These are phyloP conservation scores for Adoxophyes honmai DNA, from an alignment of 1,140 invertebrate species.

Conservation along the genomic window DNA sequence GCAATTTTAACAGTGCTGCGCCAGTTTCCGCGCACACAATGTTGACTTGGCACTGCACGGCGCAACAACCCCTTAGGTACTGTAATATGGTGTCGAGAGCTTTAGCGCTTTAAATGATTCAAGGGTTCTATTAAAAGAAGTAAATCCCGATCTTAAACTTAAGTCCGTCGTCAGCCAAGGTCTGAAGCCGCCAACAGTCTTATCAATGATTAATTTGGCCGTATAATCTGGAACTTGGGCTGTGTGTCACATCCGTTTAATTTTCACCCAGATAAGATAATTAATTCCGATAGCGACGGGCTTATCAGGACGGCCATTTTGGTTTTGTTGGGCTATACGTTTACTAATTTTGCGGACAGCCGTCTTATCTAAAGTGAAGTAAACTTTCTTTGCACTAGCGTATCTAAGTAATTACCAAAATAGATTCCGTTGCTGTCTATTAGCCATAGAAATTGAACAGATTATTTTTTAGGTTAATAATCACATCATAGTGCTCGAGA, in stretches of 20 bases:
- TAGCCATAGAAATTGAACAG: no score
- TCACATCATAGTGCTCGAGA: no score
- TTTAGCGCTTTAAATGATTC: no score
- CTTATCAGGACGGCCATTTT: constrained; percentile 25
- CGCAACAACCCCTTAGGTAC: no score
- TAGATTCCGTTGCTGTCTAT: no score
- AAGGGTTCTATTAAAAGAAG: no score
- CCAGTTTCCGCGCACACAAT: constrained; percentile 7
- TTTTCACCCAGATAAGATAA: constrained; percentile 63
- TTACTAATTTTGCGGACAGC: constrained; percentile 1
- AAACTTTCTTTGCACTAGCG: constrained; percentile 1
- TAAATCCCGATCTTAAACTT: no score
- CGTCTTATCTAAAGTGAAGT: not conserved
- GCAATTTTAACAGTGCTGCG: constrained; percentile 10
- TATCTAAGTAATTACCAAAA: no score
- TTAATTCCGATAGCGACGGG: constrained; percentile 36
- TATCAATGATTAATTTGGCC: constrained; percentile 67
- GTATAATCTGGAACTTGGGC: constrained; percentile 53
- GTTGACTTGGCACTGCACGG: not conserved
- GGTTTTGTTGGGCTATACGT: constrained; percentile 16
- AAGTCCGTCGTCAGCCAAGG: no score
- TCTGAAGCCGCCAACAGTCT: constrained; percentile 22
- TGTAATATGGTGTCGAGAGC: no score
- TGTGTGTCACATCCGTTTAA: constrained; percentile 55
- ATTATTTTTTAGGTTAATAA: no score